These are phyloP conservation scores for Megalops cyprinoides DNA, from an alignment of 2,797 vertebrate species.

Conservation along the genomic window DNA sequence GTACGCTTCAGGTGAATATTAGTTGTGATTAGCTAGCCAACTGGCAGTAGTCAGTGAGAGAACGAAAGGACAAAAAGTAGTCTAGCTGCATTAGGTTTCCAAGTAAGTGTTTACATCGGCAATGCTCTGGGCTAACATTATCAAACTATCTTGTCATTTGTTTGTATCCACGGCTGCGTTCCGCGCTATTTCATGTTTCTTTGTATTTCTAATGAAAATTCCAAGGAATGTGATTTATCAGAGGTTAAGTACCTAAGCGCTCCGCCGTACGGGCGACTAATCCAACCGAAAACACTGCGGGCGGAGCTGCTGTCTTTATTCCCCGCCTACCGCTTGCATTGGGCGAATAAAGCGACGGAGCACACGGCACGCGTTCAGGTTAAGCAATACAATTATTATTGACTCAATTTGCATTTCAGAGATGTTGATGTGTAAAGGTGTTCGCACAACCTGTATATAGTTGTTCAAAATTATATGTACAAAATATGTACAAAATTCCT, in stretches of 20 bases:
- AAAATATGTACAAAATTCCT: too few species aligned
- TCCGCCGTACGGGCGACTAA: slow-evolving; percentile 32
- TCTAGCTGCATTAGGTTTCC: not conserved
- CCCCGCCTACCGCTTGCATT: slow-evolving; percentile 12
- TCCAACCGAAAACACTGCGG: slow-evolving; percentile 33
- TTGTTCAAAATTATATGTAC: too few species aligned
- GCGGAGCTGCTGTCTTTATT: slow-evolving; percentile 33
- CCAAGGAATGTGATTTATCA: slow-evolving; percentile 13
- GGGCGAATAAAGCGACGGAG: slow-evolving; percentile 11
- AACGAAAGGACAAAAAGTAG: slow-evolving; percentile 7
- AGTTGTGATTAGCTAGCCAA: not conserved
- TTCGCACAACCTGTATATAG: too few species aligned
- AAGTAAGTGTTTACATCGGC: not conserved
- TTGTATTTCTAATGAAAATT: slow-evolving; percentile 14
- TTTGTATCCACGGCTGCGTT: not conserved
- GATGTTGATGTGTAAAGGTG: too few species aligned
- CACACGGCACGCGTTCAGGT: not conserved
- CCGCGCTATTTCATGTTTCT: slow-evolving; percentile 12
- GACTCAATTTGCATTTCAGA: not conserved
- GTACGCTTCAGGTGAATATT: slow-evolving; percentile 5
- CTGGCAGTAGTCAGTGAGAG: not conserved
- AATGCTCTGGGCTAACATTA: not conserved
- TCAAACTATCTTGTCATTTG: not conserved
- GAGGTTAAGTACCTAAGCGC: slow-evolving; percentile 23
- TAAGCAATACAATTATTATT: not conserved